Evolutionary conservation across 2,888 invertebrate species (phyloP), one percentile per base, ranked within the genome.

Genomic region (Orthonevra nobilis): DNA sequence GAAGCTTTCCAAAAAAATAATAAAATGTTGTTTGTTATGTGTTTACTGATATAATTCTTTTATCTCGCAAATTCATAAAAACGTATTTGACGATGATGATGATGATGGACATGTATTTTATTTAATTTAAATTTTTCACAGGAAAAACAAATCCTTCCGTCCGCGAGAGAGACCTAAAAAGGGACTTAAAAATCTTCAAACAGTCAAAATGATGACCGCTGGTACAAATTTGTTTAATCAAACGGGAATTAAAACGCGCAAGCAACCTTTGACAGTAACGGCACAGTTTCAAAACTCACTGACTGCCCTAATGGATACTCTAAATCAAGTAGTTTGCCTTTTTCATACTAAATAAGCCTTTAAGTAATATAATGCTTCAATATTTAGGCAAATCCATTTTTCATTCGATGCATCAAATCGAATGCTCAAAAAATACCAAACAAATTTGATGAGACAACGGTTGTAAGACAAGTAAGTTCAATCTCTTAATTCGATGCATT

Each of bases 201-300:
- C 96, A 54, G 95, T 97, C 79, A 97, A 97, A 90, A 96, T 96
- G 2, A 90, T 97, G 56, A 96, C 96, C 1, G 90, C 91, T 7
- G 91, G 91, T 46, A 84, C 85, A 42, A 85, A 86, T 75, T 82
- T 82, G 6, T 83, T 83, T 40, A 84, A 83, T 82, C 83, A 84
- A 52, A 83, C 84, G 1, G 89, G 89, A 79, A 89, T 90, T 32
- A 92, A 92, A 86, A 94, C 94, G 30, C 90, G 96, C 70, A 96
- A 96, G 88, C 95, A 96, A 85, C 96, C 96, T 7, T 92, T 96
- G 85, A 97, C 97, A 0, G 98, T 98, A 1, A 95, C 97, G 1
- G 96, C 96, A 9, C 98, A 98, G 90, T 98, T 98, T 89, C 95
- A 97, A 89, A 95, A 95, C 89, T 97, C 97, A 46, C 90, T 98